Percentiles rank a stretch among this genome's conserved stretches.
These are phyloP conservation scores for Pogonocherus hispidulus DNA, from an alignment of 2,888 invertebrate genomes.

Conservation along the genomic window DNA sequence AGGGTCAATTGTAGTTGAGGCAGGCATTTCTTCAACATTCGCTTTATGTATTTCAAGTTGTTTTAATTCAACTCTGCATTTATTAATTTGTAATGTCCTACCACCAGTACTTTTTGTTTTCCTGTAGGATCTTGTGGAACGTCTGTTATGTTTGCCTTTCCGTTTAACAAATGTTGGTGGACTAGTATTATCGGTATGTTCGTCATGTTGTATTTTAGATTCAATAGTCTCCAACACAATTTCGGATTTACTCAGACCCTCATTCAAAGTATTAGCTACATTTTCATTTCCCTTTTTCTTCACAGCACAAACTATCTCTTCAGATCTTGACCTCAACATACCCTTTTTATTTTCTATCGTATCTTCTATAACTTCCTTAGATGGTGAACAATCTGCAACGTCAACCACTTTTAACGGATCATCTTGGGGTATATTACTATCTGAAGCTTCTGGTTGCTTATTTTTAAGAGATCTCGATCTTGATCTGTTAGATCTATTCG, in stretches of 20 bases:
- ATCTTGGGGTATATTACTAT: not conserved
- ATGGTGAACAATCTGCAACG: not conserved
- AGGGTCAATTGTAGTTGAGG: not conserved
- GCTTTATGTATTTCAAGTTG: not conserved
- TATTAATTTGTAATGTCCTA: not conserved
- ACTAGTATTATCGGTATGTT: not conserved
- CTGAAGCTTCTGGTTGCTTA: not conserved
- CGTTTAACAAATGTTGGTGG: not conserved
- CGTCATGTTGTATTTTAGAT: not conserved
- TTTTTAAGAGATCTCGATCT: not conserved
- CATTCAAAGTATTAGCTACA: not conserved
- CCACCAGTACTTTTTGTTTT: not conserved
- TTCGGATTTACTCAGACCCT: not conserved
- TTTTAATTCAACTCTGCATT: not conserved
- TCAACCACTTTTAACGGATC: not conserved
- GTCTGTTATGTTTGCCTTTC: not conserved
- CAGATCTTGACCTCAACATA: not conserved
- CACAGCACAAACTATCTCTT: not conserved
- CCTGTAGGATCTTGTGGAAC: not conserved
- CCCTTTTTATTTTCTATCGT: not conserved
- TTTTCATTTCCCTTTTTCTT: not conserved
- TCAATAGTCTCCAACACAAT: not conserved
- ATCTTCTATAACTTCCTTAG: not conserved
- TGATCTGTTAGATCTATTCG: not conserved
- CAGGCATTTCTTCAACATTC: not conserved